Evolutionary conservation across 2,113 vertebrate genomes (phyloP), one percentile per base, ranked within the genome.

Genomic region (Cyanoramphus novaezelandiae): DNA sequence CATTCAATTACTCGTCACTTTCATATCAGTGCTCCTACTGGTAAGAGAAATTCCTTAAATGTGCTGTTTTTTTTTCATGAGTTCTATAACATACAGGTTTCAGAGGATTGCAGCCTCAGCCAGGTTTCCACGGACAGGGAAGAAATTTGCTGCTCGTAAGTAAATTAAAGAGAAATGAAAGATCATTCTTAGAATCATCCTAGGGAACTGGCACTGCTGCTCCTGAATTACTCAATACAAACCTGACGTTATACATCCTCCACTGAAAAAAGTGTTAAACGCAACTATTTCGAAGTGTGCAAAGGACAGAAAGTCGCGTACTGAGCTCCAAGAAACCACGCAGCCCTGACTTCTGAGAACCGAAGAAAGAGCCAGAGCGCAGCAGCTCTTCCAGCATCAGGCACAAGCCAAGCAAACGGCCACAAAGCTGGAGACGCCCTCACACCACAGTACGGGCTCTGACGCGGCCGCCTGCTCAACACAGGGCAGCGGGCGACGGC

Each of bases 91-190:
- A 49, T 0, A 13, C 2, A 46, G 7, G 8, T 69, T 90, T 72
- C 44, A 28, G 35, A 68, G 5, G 19, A 83, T 0, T 21, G 31
- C 49, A 83, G 70, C 27, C 47, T 80, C 33, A 50, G 52, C 4
- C 14, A 82, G 27, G 23, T 39, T 84, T 63, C 35, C 17, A 57
- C 0, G 0, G 19, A 19, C 9, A 65, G 17, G 19, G 31, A 78
- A 33, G 20, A 0, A 0, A 75, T 39, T 21, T 64, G 33, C 17
- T 29, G 13, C 6, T 13, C 4, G 4, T 13, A 24, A 28, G 37
- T 35, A 25, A 25, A 12, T 1, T 4, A 47, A 12, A 67, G 71
- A 37, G 1, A 19, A 82, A 6, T 8, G 18, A 33, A 46, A 50
- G 4, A 39, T 62, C 5, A 39, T 33, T 89, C 29, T 68, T 5